A percentile compares a stretch with the other conserved stretches of the same genome.
phyloP scores from a whole-genome alignment of 2,888 invertebrate genomes.

The Andrena bucephala region DNA sequence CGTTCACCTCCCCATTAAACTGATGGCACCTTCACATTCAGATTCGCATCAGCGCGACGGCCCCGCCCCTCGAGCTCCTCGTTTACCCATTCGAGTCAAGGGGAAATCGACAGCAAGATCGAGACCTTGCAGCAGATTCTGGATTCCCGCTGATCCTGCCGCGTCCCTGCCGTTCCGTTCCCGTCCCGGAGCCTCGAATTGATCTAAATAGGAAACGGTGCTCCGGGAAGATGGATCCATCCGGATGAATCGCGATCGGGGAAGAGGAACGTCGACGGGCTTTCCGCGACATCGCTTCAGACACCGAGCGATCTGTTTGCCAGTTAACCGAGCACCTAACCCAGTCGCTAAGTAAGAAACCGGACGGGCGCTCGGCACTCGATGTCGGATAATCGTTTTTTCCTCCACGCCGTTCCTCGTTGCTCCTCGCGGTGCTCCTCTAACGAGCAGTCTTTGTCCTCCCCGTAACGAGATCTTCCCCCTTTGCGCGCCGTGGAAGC shows the following conservation, averaged over 20 bases:
- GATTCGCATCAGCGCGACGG: background rate
- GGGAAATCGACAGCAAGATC: background rate
- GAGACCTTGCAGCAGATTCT: background rate
- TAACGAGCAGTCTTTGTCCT: slow-evolving; percentile 27
- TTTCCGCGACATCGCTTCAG: slow-evolving; percentile 1
- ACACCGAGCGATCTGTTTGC: too few species aligned
- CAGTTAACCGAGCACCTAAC: slow-evolving; percentile 7
- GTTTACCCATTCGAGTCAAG: background rate
- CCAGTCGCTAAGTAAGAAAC: slow-evolving; percentile 23
- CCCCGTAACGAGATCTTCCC: slow-evolving; percentile 26
- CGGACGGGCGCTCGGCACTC: slow-evolving; percentile 18
- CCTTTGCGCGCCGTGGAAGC: slow-evolving; percentile 12
- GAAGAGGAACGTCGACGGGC: slow-evolving; percentile 20
- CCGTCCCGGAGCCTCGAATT: background rate
- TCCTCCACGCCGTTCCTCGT: background rate
- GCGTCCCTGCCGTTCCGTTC: too few species aligned
- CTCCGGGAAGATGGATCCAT: slow-evolving; percentile 3
- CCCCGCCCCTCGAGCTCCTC: background rate
- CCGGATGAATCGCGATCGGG: slow-evolving; percentile 27
- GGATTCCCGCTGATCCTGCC: background rate
- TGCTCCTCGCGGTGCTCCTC: slow-evolving; percentile 2
- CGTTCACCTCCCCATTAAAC: background rate
- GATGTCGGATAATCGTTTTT: slow-evolving; percentile 38
- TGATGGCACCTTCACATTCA: background rate
- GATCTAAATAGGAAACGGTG: background rate